Base-by-base conservation (phyloP, 2,113 vertebrate species). In the Lates calcarifer region DNA sequence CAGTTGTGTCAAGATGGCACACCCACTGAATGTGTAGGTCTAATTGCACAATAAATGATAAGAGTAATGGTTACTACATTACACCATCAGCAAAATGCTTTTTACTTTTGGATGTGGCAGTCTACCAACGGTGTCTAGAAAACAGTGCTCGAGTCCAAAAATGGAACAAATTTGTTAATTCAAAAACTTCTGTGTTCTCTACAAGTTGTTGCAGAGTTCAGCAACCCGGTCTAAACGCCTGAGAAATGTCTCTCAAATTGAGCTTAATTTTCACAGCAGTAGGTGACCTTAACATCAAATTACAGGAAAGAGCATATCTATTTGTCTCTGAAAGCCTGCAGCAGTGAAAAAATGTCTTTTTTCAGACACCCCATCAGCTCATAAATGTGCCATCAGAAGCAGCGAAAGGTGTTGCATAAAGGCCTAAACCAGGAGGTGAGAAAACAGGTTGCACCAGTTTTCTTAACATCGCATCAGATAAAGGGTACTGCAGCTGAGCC, bases 371-470 rank as follows among this genome's bases (percentile, higher is more conserved):
- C 33, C 0, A 3, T n/a, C n/a, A 9, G 47, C 45, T 68, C 15
- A 2, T 43, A 66, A 83, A 80, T 45, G n/a, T 56, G 26, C 37
- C 41, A 47, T 41, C 28, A 9, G 60, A 47, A 69, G 57, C 74
- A 39, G 67, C 18, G n/a, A 26, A 62, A 47, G 58, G 49, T 58
- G 45, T 89, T 82, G 24, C 37, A 55, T 68, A 49, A 87, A 58
- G 39, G 63, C 66, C 66, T 58, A 10, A 74, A 58, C 35, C 56
- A 14, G 66, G 12, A 70, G 58, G 69, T 51, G 64, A 68, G 39
- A 66, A 82, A 94, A 93, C 90, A 56, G 86, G 93, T 90, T 71
- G 28, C 61, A 65, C 88, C 71, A 45, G 91, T 88, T 89, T 51
- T 60, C 45, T 65, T 26, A 12, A 4, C 43, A 47, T 71, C 71